phyloP scores from a whole-genome alignment of 2,888 invertebrate species.

The Xestia xanthographa region DNA sequence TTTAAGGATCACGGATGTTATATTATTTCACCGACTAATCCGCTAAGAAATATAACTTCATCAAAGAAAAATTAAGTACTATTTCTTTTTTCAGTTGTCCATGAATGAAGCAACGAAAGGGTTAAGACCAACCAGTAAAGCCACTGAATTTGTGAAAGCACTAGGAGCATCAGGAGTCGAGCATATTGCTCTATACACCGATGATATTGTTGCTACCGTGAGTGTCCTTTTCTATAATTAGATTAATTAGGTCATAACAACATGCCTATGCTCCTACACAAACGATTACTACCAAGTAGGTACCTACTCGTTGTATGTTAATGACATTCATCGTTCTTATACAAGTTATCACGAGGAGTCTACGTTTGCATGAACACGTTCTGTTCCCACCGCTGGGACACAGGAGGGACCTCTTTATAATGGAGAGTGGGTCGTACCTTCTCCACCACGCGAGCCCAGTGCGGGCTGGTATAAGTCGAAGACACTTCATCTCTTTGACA shows the following conservation, averaged over 20 bases:
- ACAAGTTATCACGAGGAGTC: background rate
- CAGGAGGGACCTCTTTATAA: background rate
- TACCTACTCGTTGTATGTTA: no score
- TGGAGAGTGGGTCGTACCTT: background rate
- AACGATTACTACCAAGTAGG: no score
- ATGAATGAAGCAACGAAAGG: conserved; percentile 86
- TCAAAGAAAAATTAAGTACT: background rate
- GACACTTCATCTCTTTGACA: no score
- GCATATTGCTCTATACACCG: conserved; percentile 85
- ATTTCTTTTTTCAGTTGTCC: conserved; percentile 83
- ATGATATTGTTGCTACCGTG: conserved; percentile 85
- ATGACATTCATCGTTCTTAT: background rate
- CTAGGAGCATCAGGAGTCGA: conserved; percentile 84
- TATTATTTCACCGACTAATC: no score
- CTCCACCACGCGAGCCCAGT: background rate
- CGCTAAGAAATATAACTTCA: no score
- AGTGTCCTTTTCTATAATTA: conserved; percentile 60
- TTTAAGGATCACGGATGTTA: no score
- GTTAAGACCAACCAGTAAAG: conserved; percentile 78
- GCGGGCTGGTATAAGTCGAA: background rate
- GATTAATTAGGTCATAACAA: no score
- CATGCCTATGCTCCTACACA: background rate
- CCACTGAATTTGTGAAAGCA: conserved; percentile 83
- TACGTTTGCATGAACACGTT: no score
- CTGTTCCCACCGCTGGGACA: background rate